Base-by-base conservation (phyloP, 1,140 invertebrate species). In the Cydia splendana region DNA sequence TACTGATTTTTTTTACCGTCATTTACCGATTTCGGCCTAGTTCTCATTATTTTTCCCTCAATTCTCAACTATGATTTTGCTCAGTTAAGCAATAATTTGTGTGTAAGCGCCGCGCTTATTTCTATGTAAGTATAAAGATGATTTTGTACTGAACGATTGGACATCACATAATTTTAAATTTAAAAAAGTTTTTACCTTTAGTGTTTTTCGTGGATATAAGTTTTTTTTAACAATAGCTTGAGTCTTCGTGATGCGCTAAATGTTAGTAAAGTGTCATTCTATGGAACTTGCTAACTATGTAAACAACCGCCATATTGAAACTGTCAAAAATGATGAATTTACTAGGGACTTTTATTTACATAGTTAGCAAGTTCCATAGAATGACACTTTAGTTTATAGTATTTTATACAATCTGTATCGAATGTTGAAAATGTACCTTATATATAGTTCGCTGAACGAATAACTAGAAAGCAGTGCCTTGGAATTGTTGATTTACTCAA, bases 381-480 rank as follows among this genome's bases (percentile, higher is more conserved):
- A n/a, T n/a, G n/a, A n/a, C n/a, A n/a, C n/a, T n/a, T n/a, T n/a
- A 18, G 18, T 53, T 18, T 6, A 18, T 13, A 51, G 7, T 42
- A 42, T 13, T 9, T 0, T 45, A 45, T 48, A 57, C 12, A 24
- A 62, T 62, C 7, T 62, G 6, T 12, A 62, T 62, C 18, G 57
- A 62, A 62, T 62, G 2, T 20, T 2, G 20, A 18, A 57, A 62
- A 20, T 62, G 57, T 62, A 62, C 18, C 53, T 57, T 57, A 57
- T 57, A 20, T 18, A 5, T 69, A 69, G 30, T 42, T 69, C 65
- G 65, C 30, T 71, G 13, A n/a, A 38, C 67, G 67, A 71, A 45
- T 12, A n/a, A 18, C 30, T 71, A 71, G 30, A 24, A 71, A 38
- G 34, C 67, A 71, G 67, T 71, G 67, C 67, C 67, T 71, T 71